Conservation (phyloP, 1,140 invertebrate genomes). For the Oncopeltus fasciatus region DNA sequence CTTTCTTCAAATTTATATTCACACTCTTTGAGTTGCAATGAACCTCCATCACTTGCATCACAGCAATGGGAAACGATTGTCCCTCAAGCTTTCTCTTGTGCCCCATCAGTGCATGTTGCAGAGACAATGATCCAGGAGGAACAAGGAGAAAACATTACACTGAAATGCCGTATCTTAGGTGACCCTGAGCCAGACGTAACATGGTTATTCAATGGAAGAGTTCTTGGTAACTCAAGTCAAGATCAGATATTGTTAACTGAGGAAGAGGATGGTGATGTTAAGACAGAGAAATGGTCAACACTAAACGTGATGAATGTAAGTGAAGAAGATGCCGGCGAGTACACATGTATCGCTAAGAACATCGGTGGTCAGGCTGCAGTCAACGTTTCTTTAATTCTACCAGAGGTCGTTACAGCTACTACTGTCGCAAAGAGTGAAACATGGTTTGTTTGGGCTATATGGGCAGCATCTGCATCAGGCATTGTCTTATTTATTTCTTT, state of each 20-base stretch:
- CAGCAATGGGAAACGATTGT: conserved; percentile 57
- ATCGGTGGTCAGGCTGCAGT: conserved; percentile 49
- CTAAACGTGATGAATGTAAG: conserved; percentile 57
- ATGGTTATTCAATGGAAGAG: conserved; percentile 37
- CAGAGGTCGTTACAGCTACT: conserved; percentile 47
- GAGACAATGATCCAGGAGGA: conserved; percentile 38
- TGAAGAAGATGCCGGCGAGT: conserved; percentile 62
- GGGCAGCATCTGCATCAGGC: conserved; percentile 37
- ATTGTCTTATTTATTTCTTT: conserved; percentile 36
- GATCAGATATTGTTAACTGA: conserved; percentile 31
- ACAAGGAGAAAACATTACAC: conserved; percentile 55
- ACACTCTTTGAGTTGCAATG: conserved; percentile 49
- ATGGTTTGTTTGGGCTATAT: conserved; percentile 39
- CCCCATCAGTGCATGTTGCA: conserved; percentile 26
- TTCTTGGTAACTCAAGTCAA: conserved; percentile 37
- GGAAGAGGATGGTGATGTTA: conserved; percentile 26
- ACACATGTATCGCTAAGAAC: conserved; percentile 63
- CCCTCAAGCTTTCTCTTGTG: conserved; percentile 45
- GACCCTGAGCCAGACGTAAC: conserved; percentile 48
- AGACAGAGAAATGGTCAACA: conserved; percentile 48
- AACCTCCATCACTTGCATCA: conserved; percentile 41
- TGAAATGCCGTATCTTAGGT: conserved; percentile 53
- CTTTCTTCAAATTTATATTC: conserved; percentile 55
- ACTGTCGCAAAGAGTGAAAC: conserved; percentile 45
- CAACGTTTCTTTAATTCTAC: conserved; percentile 54